A percentile compares a stretch with the other conserved stretches of the same genome.
Conservation (phyloP, 2,113 vertebrate species). For the Recurvirostra avosetta region DNA sequence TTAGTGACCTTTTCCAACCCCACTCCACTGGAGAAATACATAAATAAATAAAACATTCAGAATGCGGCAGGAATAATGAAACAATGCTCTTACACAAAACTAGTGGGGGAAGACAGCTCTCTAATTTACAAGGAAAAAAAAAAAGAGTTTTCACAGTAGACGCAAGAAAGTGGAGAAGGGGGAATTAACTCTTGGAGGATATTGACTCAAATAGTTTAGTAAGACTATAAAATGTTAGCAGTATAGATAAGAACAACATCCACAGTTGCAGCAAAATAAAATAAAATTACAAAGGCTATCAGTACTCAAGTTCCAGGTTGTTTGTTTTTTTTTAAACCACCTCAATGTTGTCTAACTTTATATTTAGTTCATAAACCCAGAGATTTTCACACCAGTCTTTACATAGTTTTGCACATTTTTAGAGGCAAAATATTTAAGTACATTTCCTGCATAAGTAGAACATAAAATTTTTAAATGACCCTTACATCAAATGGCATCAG, state of each 20-base stretch:
- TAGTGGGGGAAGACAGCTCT: not conserved
- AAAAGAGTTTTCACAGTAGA: not conserved
- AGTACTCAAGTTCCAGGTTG: not conserved
- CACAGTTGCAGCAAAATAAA: not conserved
- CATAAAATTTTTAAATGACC: not conserved
- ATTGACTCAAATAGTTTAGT: not conserved
- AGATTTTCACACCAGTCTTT: not conserved
- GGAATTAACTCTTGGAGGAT: not conserved
- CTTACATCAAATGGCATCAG: not conserved
- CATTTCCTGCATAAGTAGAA: not conserved
- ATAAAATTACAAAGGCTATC: not conserved
- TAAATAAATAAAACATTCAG: conserved; percentile 37
- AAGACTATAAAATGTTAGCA: not conserved
- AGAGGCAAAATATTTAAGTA: not conserved
- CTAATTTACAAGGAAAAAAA: not conserved
- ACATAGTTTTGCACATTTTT: not conserved
- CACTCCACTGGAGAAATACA: not conserved
- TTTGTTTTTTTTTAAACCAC: not conserved
- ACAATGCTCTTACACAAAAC: not conserved
- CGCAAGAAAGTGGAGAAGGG: not conserved
- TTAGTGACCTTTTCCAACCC: conserved; percentile 27
- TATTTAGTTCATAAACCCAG: not conserved
- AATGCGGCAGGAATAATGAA: conserved; percentile 4
- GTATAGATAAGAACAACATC: not conserved
- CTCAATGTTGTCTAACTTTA: not conserved